These are phyloP conservation scores for Callopanchax toddi DNA, from an alignment of 2,113 vertebrate genomes.

Conservation along the genomic window DNA sequence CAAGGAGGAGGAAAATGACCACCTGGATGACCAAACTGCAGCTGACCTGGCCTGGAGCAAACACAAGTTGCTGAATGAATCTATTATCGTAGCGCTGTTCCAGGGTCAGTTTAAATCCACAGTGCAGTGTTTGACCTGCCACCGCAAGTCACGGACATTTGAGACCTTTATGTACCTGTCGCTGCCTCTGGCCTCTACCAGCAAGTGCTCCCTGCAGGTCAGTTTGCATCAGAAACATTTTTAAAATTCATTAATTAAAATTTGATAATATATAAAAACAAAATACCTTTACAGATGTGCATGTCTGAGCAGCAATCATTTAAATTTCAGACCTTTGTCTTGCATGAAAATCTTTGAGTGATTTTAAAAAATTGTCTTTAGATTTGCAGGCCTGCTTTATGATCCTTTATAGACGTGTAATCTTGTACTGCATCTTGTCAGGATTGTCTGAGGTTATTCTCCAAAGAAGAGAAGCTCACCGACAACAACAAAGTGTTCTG, in stretches of 20 bases:
- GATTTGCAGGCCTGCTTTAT: too few relatives aligned
- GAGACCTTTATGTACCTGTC: constrained; percentile 99
- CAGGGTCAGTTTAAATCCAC: constrained; percentile 99
- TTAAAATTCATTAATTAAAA: too few relatives aligned
- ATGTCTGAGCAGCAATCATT: too few relatives aligned
- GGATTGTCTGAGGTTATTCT: constrained; percentile 97
- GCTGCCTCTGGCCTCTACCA: constrained; percentile 89
- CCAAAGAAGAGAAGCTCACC: constrained; percentile 95
- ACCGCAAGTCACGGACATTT: constrained; percentile 93
- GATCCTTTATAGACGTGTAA: too few relatives aligned
- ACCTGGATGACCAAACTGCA: constrained; percentile 88
- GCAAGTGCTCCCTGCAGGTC: constrained; percentile 96
- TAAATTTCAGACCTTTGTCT: too few relatives aligned
- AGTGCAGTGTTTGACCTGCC: constrained; percentile 95
- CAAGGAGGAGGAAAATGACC: constrained; percentile 93
- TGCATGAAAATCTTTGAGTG: too few relatives aligned
- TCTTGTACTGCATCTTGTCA: constrained; percentile 45
- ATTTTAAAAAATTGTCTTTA: too few relatives aligned
- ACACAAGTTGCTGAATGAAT: constrained; percentile 95
- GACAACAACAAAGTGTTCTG: constrained; percentile 97
- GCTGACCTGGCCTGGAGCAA: constrained; percentile 95
- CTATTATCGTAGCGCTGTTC: constrained; percentile 94
- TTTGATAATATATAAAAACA: too few relatives aligned
- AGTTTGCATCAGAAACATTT: constrained; percentile 3
- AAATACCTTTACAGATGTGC: too few relatives aligned